Percentiles rank a stretch among this genome's conserved stretches.
Evolutionary conservation across 2,888 invertebrate species (phyloP).

Genomic region (Heliconius aoede): DNA sequence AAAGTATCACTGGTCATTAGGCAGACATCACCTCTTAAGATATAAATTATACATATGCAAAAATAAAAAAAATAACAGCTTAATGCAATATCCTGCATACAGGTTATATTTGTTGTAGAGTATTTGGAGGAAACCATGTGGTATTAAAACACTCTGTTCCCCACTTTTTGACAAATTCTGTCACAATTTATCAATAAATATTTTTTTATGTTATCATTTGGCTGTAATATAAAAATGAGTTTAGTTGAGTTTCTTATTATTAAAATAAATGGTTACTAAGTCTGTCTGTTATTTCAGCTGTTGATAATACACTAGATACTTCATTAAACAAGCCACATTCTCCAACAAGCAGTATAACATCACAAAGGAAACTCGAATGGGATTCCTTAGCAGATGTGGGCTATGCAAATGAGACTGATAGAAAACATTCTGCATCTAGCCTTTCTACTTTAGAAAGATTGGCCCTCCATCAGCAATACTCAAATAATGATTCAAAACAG

Average conservation of each 20-base stretch:
- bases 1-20: background rate
- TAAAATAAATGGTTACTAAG: background rate
- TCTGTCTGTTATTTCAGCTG: slow-evolving; percentile 61
- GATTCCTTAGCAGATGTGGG: slow-evolving; percentile 95
- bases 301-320: slow-evolving; percentile 69
- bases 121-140: too few relatives aligned
- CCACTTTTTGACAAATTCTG: too few relatives aligned
- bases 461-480: slow-evolving; percentile 81
- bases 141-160: too few relatives aligned
- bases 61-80: too few relatives aligned
- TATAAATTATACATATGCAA: too few relatives aligned
- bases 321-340: slow-evolving; percentile 81
- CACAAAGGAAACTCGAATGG: slow-evolving; percentile 92
- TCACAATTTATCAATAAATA: too few relatives aligned
- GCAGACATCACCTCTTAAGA: too few relatives aligned
- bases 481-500: slow-evolving; percentile 69
- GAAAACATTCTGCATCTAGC: slow-evolving; percentile 75
- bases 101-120: too few relatives aligned
- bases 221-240: too few relatives aligned
- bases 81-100: too few relatives aligned
- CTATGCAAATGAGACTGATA: slow-evolving; percentile 85
- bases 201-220: too few relatives aligned
- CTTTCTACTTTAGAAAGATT: slow-evolving; percentile 86
- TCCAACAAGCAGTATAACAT: slow-evolving; percentile 89
- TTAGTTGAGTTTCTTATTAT: background rate